Evolutionary conservation across 2,797 vertebrate genomes (phyloP), one percentile per base, ranked within the genome.

Genomic region (Ispidina picta): DNA sequence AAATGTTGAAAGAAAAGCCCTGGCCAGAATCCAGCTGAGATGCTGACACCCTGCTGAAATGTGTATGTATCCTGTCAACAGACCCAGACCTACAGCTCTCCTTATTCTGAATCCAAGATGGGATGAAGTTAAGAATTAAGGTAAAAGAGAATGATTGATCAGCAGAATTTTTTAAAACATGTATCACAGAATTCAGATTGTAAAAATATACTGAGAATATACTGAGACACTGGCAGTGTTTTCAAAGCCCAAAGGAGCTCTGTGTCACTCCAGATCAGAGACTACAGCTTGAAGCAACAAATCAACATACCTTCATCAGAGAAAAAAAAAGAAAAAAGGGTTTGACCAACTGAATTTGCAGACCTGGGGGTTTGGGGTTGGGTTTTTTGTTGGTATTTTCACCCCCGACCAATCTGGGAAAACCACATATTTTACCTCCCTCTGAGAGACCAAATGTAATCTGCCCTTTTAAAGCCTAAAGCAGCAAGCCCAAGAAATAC

Each of bases 221-320:
- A 56, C n/a, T n/a, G 75, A 80, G 80, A 75, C 64, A 55, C 39
- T 29, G 51, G 44, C 55, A 89, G 55, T 23, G 11, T 62, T 86
- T 90, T 70, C 71, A 49, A 82, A 91, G 73, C 31, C 60, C 81
- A 33, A 21, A 71, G 51, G 51, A 84, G 23, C 26, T 62, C 8
- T 59, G 60, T 25, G 46, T 41, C 70, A 72, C 37, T 55, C 6
- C 1, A 88, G 44, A 86, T 64, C 71, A 88, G n/a, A 87, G 15
- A 82, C 26, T 79, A 56, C 23, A 85, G 25, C 68, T 83, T 68
- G 37, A 59, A 82, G 76, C 21, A 91, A 37, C 33, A 87, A 90
- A 90, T 55, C 58, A 81, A 83, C 41, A 22, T 13, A 51, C 8
- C 68, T 80, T 68, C 48, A 75, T 79, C 28, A 23, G 26, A 74